A percentile compares a stretch with the other conserved stretches of the same genome.
Conservation (phyloP, 2,888 invertebrate species). For the Drosophila buzzatii region DNA sequence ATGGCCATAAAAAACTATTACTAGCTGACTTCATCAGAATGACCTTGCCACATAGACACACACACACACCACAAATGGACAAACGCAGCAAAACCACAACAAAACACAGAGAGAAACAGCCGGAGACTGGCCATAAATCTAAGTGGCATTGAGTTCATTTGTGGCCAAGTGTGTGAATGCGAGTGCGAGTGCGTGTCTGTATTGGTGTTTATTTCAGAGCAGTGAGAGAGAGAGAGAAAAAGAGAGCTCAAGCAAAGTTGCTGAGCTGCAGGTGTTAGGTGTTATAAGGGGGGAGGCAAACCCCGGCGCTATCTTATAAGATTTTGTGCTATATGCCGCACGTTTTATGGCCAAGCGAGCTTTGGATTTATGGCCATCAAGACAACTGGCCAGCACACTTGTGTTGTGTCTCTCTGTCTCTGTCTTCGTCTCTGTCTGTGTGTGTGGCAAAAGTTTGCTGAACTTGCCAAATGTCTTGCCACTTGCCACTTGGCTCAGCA, state of each 20-base stretch:
- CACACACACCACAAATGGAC: constrained; percentile 35
- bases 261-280: constrained; percentile 51
- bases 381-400: constrained; percentile 50
- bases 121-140: constrained; percentile 61
- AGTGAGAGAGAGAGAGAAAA: constrained; percentile 1
- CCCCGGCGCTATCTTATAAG: constrained; percentile 1
- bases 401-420: constrained; percentile 11
- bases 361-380: constrained; percentile 67
- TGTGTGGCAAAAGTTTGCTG: constrained; percentile 60
- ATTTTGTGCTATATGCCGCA: constrained; percentile 49
- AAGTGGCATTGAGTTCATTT: constrained; percentile 58
- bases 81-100: constrained; percentile 28
- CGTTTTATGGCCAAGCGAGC: constrained; percentile 60
- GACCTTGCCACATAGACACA: constrained; percentile 46
- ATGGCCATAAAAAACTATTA: constrained; percentile 26
- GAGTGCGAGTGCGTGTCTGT: not conserved
- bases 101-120: constrained; percentile 27
- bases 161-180: constrained; percentile 6
- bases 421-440: constrained; percentile 5
- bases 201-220: constrained; percentile 53
- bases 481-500: constrained; percentile 45
- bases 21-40: constrained; percentile 55
- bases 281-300: constrained; percentile 10
- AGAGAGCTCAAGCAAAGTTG: constrained; percentile 11
- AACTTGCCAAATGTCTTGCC: constrained; percentile 58